Evolutionary conservation across 92 coral and sea anemone genomes (phyloP), one percentile per base, ranked within the genome.

Genomic region (Zoanthus gigantus): DNA sequence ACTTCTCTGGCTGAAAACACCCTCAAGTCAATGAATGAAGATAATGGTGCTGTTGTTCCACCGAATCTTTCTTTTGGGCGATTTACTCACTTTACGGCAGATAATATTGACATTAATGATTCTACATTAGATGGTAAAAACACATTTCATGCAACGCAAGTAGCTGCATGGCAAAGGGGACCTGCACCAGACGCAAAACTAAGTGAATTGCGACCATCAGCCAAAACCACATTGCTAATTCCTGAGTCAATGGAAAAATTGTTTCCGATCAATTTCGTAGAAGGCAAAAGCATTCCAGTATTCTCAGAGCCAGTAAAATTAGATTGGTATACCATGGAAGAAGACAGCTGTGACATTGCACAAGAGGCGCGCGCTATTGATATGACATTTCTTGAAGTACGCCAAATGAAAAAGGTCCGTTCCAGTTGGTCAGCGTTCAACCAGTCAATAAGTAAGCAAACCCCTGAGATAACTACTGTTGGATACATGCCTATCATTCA

Each of bases 111-210:
- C 58, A 93, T 91, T 11, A 53, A 46, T 3, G 89, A 89, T 23
- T 79, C 56, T 31, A 88, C 91, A 32, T 5, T 80, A 48, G 94
- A 91, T 72, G 92, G 94, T 14, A 85, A 91, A 58, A 86, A 93
- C 66, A 91, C 94, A 0, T 93, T 93, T 60, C 89, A 89, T 46
- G 94, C 91, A 17, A 86, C 96, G 5, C 92, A 93, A 30, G 42
- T 82, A 4, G 94, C 96, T 13, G 92, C 91, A 7, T 86, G 92
- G 90, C 92, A 90, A 76, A 57, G 96, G 48, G 93, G 91, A 4
- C 2, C 86, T 71, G 89, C 74, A 77, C 17, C 23, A n/a, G 58
- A 7, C 28, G 13, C 72, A n/a, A 23, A 45, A 15, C 91, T 86
- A 44, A 65, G 82, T 12, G 73, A 45, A 23, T 2, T 92, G 44